Conservation (phyloP, 2,888 invertebrate genomes). For the Agonopterix subpropinquella region DNA sequence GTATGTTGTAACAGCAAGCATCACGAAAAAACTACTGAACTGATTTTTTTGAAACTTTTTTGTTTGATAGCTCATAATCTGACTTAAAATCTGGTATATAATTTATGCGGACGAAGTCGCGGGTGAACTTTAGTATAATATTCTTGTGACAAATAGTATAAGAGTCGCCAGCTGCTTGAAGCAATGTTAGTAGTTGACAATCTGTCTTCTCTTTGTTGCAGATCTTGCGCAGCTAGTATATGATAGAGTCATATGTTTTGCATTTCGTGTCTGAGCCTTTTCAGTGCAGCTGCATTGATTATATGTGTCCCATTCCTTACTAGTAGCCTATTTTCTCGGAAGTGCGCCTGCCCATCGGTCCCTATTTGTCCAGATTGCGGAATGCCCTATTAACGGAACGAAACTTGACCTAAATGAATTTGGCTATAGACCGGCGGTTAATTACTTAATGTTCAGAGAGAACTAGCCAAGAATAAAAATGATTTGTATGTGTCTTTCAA, state of each 20-base stretch:
- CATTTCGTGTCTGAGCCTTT: slow-evolving; percentile 19
- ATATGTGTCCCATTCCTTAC: slow-evolving; percentile 18
- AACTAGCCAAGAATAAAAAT: slow-evolving; percentile 16
- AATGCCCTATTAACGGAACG: slow-evolving; percentile 19
- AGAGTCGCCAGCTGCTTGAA: too few relatives aligned
- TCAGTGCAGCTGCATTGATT: slow-evolving; percentile 18
- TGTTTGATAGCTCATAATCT: too few relatives aligned
- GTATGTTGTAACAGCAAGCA: too few relatives aligned
- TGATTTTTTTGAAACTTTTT: too few relatives aligned
- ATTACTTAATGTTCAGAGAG: not conserved
- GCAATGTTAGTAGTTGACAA: too few relatives aligned
- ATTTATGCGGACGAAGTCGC: too few relatives aligned
- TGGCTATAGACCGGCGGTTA: not conserved
- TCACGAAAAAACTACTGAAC: too few relatives aligned
- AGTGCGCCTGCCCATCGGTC: slow-evolving; percentile 24
- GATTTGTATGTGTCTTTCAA: slow-evolving; percentile 38
- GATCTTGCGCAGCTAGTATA: slow-evolving; percentile 5
- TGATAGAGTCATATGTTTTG: slow-evolving; percentile 23
- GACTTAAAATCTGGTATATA: too few relatives aligned
- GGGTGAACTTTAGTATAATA: too few relatives aligned
- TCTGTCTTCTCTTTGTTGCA: slow-evolving; percentile 6
- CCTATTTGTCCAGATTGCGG: slow-evolving; percentile 36
- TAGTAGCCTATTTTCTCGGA: slow-evolving; percentile 12
- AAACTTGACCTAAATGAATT: not conserved
- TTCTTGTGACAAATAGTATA: too few relatives aligned